These are phyloP conservation scores for Thalpophila matura DNA, from an alignment of 2,888 invertebrate genomes.

Conservation along the genomic window DNA sequence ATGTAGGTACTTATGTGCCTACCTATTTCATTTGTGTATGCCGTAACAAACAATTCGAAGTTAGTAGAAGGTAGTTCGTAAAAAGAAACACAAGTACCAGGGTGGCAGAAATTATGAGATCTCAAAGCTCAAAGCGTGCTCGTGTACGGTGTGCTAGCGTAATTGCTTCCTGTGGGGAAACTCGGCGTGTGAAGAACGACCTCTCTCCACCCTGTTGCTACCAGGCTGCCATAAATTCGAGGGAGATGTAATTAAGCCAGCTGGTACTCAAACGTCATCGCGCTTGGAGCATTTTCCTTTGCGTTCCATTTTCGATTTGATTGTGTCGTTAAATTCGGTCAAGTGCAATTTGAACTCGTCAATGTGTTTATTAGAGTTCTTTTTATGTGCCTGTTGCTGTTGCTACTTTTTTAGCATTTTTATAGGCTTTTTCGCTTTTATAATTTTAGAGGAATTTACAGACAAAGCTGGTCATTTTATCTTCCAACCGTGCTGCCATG, in stretches of 20 bases:
- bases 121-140: constrained; percentile 72
- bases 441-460: neutral
- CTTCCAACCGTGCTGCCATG: too few species aligned
- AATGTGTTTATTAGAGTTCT: constrained; percentile 13
- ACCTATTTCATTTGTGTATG: neutral
- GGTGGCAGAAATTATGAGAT: constrained; percentile 73
- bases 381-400: constrained; percentile 9
- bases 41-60: constrained; percentile 7
- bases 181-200: constrained; percentile 78
- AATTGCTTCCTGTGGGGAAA: constrained; percentile 81
- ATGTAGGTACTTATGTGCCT: too few species aligned
- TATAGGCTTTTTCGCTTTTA: neutral
- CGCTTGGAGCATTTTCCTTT: constrained; percentile 46
- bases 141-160: constrained; percentile 68
- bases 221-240: constrained; percentile 75
- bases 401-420: neutral
- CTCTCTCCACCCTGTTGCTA: constrained; percentile 72
- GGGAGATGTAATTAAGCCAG: constrained; percentile 71
- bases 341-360: constrained; percentile 30
- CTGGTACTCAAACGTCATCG: constrained; percentile 58
- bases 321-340: constrained; percentile 45
- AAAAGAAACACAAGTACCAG: constrained; percentile 67
- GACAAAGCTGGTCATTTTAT: neutral
- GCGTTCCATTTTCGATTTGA: constrained; percentile 54
- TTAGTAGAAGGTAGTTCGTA: constrained; percentile 39